A percentile compares a stretch with the other conserved stretches of the same genome.
Conservation (phyloP, 2,797 vertebrate species). For the Neomorphus geoffroyi region DNA sequence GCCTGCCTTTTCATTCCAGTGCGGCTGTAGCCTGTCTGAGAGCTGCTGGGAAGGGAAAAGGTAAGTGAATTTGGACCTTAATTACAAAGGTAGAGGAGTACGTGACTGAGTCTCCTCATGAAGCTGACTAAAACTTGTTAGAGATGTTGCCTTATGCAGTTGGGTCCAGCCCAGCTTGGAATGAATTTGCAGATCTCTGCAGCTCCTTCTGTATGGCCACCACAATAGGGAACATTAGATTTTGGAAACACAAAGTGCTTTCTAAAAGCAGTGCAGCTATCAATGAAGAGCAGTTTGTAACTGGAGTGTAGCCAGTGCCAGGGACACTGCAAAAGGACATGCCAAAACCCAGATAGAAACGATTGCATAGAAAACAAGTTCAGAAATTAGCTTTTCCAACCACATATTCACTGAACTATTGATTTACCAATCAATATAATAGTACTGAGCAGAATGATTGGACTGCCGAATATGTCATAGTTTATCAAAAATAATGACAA, state of each 20-base stretch:
- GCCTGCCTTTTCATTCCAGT: background rate
- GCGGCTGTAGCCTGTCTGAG: background rate
- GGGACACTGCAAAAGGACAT: background rate
- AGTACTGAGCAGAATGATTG: background rate
- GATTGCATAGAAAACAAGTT: conserved; percentile 20
- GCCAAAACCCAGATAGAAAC: background rate
- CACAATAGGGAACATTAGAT: background rate
- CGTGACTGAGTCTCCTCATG: background rate
- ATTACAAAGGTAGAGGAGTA: background rate
- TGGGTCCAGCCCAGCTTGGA: background rate
- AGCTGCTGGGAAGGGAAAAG: background rate
- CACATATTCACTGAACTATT: conserved; percentile 7
- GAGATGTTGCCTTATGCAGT: background rate
- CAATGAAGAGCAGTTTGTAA: background rate
- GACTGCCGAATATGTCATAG: background rate
- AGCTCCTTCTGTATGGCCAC: background rate
- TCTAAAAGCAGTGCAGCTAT: conserved; percentile 24
- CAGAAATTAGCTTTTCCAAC: conserved; percentile 41
- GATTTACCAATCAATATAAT: conserved; percentile 37
- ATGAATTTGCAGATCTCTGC: background rate
- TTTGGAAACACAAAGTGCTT: background rate
- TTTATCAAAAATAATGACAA: conserved; percentile 1
- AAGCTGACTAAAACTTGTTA: background rate
- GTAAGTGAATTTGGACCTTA: background rate
- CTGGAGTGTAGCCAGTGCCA: background rate